Base-by-base conservation (phyloP, 2,113 vertebrate species). In the Psammodynastes pulverulentus region DNA sequence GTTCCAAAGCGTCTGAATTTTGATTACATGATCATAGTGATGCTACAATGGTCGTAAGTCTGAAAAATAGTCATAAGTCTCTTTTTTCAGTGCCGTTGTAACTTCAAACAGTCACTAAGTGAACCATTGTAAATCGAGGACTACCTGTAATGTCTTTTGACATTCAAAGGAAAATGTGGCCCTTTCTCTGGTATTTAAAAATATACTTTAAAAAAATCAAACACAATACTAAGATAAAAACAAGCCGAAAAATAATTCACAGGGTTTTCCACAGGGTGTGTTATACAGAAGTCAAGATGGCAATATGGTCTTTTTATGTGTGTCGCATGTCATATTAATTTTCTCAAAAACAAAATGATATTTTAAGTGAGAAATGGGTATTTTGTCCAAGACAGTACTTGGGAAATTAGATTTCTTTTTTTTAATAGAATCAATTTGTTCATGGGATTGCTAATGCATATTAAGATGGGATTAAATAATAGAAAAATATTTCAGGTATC, bases 401-500 rank as follows among this genome's bases (percentile, higher is more conserved):
- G 43, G 39, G 1, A 90, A 90, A 84, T 26, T 43, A 39, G 23
- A 39, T 21, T 45, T 52, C 10, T 5, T 34, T 79, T 79, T 23
- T 3, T 89, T n/a, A 46, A 48, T 62, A 26, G 15, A 58, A 17
- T 39, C 17, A 79, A 12, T 8, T 79, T 48, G n/a, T 34, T 43
- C 53, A 84, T 53, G 67, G 34, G 72, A 43, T 19, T 53, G 2
- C 53, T 17, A 9, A 72, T 43, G 15, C 52, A n/a, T 53, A 87
- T 67, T 23, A 87, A n/a, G 93, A 92, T 89, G 34, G 93, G 51
- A 86, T 4, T 67, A 93, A 92, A 94, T 94, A 1, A 94, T 95
- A 93, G 91, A 94, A 90, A 94, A 91, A 79, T 94, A 90, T 92
- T 94, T 62, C 48, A 84, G 91, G 23, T 54, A 90, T 56, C 87